Conservation (phyloP, 2,888 invertebrate genomes). For the Conomelus anceps region DNA sequence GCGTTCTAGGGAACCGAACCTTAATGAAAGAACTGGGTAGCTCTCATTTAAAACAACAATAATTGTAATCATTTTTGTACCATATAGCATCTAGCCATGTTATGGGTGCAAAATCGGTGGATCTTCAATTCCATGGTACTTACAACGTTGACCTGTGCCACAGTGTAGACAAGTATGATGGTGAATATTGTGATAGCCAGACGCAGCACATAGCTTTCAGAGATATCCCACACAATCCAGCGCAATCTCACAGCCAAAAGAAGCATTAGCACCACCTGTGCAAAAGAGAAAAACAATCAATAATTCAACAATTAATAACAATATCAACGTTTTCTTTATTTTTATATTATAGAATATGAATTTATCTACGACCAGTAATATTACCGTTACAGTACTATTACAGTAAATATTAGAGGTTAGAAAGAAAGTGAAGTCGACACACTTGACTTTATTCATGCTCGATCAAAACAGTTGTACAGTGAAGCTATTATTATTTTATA, state of each 20-base stretch:
- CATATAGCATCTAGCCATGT: neutral
- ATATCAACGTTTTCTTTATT: neutral
- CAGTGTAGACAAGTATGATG: slow-evolving; percentile 76
- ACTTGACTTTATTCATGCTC: too few species aligned
- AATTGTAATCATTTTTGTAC: neutral
- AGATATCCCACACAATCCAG: slow-evolving; percentile 80
- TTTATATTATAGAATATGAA: too few species aligned
- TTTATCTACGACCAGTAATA: too few species aligned
- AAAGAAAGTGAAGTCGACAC: too few species aligned
- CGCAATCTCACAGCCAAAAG: slow-evolving; percentile 74
- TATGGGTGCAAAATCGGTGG: neutral
- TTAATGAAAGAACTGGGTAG: too few species aligned
- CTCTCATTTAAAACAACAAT: neutral
- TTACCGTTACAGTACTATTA: too few species aligned
- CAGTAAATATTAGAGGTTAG: too few species aligned
- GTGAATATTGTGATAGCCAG: slow-evolving; percentile 83
- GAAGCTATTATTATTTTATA: too few species aligned
- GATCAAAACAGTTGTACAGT: too few species aligned
- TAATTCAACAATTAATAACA: neutral
- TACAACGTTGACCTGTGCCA: slow-evolving; percentile 89
- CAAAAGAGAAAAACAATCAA: slow-evolving; percentile 20
- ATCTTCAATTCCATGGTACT: slow-evolving; percentile 42
- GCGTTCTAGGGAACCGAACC: too few species aligned
- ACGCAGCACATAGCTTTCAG: slow-evolving; percentile 72
- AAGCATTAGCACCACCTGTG: slow-evolving; percentile 68